Base-by-base conservation (phyloP, 2,888 invertebrate genomes). In the Drosophila flavopinicola region DNA sequence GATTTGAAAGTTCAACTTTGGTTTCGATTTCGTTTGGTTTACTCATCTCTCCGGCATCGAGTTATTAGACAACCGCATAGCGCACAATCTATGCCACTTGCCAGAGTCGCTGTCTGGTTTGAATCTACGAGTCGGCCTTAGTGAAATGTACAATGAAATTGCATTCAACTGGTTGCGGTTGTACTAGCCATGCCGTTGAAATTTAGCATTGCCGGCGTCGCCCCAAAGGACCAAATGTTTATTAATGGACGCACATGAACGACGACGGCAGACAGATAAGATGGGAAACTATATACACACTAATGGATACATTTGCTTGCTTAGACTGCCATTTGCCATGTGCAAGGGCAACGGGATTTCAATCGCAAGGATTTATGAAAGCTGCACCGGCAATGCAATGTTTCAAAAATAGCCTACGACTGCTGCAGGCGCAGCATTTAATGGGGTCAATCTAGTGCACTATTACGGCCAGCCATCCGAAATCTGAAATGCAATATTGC, bases 31-130 rank as follows among this genome's bases (percentile, higher is more conserved):
- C 39, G 42, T 42, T 52, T 32, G 10, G 25, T 33, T 32, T 13
- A 47, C 30, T 47, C 5, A 38, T 27, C 49, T 54, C 58, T 27
- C 13, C 30, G 56, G 66, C 67, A 42, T 45, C 44, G 39, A 59
- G 47, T 57, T 64, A 83, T 78, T 85, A 78, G 56, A 64, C 48
- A 79, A 54, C 73, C 83, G 41, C 75, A 80, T 64, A 67, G 65
- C 56, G 39, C 48, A 65, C 63, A 72, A 75, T 75, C 66, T 64
- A 64, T 48, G 65, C 17, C 51, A 64, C 59, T 41, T 52, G n/a
- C 25, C 37, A 11, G 38, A 27, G 27, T 9, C 6, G 30, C 30
- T n/a, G n/a, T n/a, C n/a, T n/a, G n/a, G n/a, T n/a, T n/a, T n/a
- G n/a, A n/a, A n/a, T n/a, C n/a, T n/a, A n/a, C 29, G 3, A 30